Evolutionary conservation across 2,888 invertebrate genomes (phyloP).

Genomic region (Calameuta filiformis): DNA sequence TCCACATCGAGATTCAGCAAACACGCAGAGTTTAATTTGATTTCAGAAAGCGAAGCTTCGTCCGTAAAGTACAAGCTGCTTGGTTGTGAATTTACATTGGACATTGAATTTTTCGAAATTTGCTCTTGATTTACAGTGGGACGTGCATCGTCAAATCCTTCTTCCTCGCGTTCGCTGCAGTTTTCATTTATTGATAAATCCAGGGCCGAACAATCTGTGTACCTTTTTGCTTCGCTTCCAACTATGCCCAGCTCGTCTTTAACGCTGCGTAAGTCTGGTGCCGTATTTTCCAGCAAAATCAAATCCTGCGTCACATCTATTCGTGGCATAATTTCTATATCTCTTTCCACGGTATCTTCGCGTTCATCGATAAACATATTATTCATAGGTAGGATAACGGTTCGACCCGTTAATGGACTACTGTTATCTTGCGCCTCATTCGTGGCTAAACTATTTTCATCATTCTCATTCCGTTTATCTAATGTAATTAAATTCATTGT

Average conservation of each 20-base stretch:
- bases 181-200: neutral
- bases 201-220: neutral
- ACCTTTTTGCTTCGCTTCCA: neutral
- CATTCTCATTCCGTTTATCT: neutral
- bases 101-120: constrained; percentile 21
- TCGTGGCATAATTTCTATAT: neutral
- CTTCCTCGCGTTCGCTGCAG: neutral
- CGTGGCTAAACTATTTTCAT: neutral
- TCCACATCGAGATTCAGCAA: neutral
- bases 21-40: constrained; percentile 11
- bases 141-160: neutral
- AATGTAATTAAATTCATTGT: neutral
- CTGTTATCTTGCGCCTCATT: constrained; percentile 5
- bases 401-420: constrained; percentile 31
- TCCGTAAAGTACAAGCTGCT: constrained; percentile 42
- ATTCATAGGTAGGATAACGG: constrained; percentile 20
- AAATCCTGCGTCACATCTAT: neutral
- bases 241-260: neutral
- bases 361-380: constrained; percentile 2
- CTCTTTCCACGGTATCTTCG: neutral
- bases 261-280: neutral
- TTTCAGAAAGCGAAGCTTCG: constrained; percentile 27
- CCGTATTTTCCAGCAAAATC: neutral
- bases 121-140: constrained; percentile 2
- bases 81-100: constrained; percentile 28